Evolutionary conservation across 2,113 vertebrate species (phyloP).

Genomic region (zebrafish (Danio rerio)): GRCz12tu NC_133195.1:24399501-24400000

Average conservation of each 20-base stretch:
- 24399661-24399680: conserved; percentile 17
- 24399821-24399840: conserved; percentile 14
- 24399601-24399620: neutral
- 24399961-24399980: too few species aligned
- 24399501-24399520: conserved; percentile 42
- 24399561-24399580: conserved; percentile 12
- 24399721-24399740: conserved; percentile 26
- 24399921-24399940: too few species aligned
- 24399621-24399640: neutral
- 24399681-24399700: neutral
- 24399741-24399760: neutral
- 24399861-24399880: too few species aligned
- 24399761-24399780: neutral
- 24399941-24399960: too few species aligned
- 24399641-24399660: conserved; percentile 10
- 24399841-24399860: neutral
- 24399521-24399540: conserved; percentile 31
- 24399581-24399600: neutral
- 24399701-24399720: conserved; percentile 4
- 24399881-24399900: too few species aligned
- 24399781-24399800: neutral
- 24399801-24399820: neutral
- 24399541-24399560: conserved; percentile 23
- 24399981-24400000: too few species aligned
- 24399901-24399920: too few species aligned